Evolutionary conservation across 1,140 invertebrate genomes (phyloP).

Genomic region (Gryon sp.): DNA sequence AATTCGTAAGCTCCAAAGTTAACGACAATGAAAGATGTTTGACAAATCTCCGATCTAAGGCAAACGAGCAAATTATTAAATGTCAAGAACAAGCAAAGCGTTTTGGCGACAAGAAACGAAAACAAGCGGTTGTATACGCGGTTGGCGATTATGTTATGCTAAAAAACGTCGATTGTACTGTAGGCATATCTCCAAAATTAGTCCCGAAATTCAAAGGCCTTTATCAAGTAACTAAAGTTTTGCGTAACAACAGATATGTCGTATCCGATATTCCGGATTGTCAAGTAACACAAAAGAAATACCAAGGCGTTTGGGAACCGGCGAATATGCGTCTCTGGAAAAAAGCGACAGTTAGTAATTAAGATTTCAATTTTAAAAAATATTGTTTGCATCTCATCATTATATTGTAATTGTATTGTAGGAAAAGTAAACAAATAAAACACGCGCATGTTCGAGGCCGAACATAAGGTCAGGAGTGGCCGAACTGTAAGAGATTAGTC

Average conservation of each 20-base stretch:
- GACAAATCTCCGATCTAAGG: slow-evolving; percentile 3
- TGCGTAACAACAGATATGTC: slow-evolving; percentile 64
- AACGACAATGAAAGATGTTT: slow-evolving; percentile 14
- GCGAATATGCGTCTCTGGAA: slow-evolving; percentile 36
- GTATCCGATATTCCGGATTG: slow-evolving; percentile 58
- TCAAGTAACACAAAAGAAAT: slow-evolving; percentile 42
- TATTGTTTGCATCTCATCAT: no score
- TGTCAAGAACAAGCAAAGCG: slow-evolving; percentile 22
- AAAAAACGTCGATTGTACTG: slow-evolving; percentile 54
- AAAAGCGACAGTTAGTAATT: background rate
- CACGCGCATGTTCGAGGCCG: slow-evolving; percentile 13
- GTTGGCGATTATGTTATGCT: slow-evolving; percentile 65
- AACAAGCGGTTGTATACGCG: slow-evolving; percentile 41
- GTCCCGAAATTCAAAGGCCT: slow-evolving; percentile 65
- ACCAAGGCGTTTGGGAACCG: slow-evolving; percentile 42
- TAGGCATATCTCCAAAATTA: slow-evolving; percentile 62
- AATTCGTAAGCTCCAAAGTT: background rate
- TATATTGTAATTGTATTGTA: background rate
- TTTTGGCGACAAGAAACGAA: slow-evolving; percentile 47
- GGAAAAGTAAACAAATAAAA: no score
- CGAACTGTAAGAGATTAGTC: slow-evolving; percentile 18
- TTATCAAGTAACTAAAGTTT: slow-evolving; percentile 58
- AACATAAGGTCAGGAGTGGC: slow-evolving; percentile 24
- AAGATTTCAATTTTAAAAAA: no score
- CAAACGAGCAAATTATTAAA: slow-evolving; percentile 30